Conservation (phyloP, 1,140 invertebrate genomes). For the Philotrypesis tridentata region DNA sequence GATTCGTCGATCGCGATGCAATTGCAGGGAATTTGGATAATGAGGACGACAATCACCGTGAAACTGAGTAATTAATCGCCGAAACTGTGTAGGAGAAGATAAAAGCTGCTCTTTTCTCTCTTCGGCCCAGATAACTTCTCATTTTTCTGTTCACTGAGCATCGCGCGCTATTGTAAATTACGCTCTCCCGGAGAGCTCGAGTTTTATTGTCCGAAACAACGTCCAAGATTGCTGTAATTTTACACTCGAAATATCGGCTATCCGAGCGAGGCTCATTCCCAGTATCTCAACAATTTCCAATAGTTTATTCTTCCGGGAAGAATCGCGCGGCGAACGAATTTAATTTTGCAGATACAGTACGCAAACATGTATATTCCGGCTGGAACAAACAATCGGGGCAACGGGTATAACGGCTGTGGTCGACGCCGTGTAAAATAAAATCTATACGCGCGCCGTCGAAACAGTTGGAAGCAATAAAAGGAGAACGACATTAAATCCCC, state of each 20-base stretch:
- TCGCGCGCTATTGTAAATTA: not conserved
- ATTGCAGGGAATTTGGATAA: slow-evolving; percentile 23
- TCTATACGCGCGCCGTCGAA: not conserved
- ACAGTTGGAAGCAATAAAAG: not conserved
- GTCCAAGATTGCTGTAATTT: slow-evolving; percentile 5
- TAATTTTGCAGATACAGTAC: too few species aligned
- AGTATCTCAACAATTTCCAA: too few species aligned
- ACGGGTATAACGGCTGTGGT: too few species aligned
- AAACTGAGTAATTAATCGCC: slow-evolving; percentile 45
- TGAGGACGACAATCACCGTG: slow-evolving; percentile 28
- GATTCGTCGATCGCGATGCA: slow-evolving; percentile 13
- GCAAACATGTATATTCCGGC: too few species aligned
- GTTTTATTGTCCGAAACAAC: slow-evolving; percentile 17
- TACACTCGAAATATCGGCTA: slow-evolving; percentile 1
- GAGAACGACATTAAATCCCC: not conserved
- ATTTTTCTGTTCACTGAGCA: slow-evolving; percentile 9
- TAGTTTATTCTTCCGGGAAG: too few species aligned
- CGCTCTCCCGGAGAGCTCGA: too few species aligned
- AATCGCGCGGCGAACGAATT: too few species aligned
- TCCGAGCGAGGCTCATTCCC: too few species aligned
- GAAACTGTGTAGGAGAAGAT: not conserved
- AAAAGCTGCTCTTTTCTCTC: not conserved
- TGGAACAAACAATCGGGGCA: too few species aligned
- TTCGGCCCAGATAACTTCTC: not conserved
- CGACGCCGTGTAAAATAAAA: not conserved